Evolutionary conservation across 2,797 vertebrate species (phyloP).

Genomic region (Ficedula albicollis): DNA sequence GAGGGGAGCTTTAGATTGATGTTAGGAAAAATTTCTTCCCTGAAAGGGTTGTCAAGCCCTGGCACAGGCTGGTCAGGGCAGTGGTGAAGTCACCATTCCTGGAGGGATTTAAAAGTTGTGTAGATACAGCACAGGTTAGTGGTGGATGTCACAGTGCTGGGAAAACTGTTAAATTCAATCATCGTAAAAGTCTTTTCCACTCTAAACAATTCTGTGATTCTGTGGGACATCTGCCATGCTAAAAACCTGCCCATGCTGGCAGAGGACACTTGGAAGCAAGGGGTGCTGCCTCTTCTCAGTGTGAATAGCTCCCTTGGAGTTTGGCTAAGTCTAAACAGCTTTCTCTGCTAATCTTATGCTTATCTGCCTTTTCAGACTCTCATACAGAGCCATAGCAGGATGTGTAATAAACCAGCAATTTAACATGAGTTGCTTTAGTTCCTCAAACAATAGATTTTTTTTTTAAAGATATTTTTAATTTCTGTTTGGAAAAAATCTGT

Average conservation of each 20-base stretch:
- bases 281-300: background rate
- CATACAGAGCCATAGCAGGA: background rate
- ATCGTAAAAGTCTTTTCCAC: background rate
- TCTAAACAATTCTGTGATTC: background rate
- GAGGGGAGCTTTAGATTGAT: background rate
- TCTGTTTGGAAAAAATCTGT: background rate
- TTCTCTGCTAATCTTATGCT: background rate
- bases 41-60: background rate
- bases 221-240: background rate
- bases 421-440: background rate
- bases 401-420: background rate
- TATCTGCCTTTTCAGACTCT: conserved; percentile 6
- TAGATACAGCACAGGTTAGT: background rate
- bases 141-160: background rate
- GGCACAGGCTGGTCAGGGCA: background rate
- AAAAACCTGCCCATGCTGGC: background rate
- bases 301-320: background rate
- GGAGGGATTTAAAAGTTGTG: background rate
- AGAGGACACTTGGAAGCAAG: background rate
- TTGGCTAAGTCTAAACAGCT: background rate
- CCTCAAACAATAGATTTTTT: background rate
- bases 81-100: background rate
- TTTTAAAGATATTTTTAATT: background rate
- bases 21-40: background rate
- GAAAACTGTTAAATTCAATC: background rate